Evolutionary conservation across 2,797 vertebrate genomes (phyloP), one percentile per base, ranked within the genome.

Genomic region (Ibycter americanus): DNA sequence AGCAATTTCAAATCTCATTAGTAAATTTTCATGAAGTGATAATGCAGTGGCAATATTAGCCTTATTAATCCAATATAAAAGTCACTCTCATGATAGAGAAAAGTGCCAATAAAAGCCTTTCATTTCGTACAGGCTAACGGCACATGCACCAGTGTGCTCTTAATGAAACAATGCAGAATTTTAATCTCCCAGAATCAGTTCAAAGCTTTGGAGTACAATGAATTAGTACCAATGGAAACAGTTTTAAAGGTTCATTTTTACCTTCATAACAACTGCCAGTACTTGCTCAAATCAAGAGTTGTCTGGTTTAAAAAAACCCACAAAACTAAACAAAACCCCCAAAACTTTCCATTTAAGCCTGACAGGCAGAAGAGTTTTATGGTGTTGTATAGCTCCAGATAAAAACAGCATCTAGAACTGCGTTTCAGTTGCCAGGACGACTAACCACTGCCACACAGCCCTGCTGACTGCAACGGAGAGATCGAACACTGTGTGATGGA

Each of bases 1-100:
- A 90, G 79, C 67, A 36, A 54, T 79, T 92, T 93, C 93, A 90
- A 91, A 96, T 97, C 90, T 95, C 70, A 73, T 97, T 96, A 97
- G 80, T 67, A 89, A 89, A 67, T 94, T 91, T 93, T 97, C 90
- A 88, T 91, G 51, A 95, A 94, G 52, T 70, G 71, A 87, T 85
- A 96, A 93, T 77, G 79, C 81, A 87, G 66, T 62, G 23, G 74
- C 80, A 93, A 93, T 95, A 92, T 91, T 86, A 93, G 67, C 73
- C 63, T 79, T 93, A 89, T 93, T 97, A 94, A 95, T 94, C 56
- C 87, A 88, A 83, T 95, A 95, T 71, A 71, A 95, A 92, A 96
- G 82, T 81, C 81, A 73, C 63, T 62, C 29, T 73, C 40, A 19
- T 67, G 83, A 77, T 6, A 83, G 49, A 47, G 38, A 83, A 76